phyloP scores from a whole-genome alignment of 1,140 invertebrate species.

The Drosophila chauvacae region DNA sequence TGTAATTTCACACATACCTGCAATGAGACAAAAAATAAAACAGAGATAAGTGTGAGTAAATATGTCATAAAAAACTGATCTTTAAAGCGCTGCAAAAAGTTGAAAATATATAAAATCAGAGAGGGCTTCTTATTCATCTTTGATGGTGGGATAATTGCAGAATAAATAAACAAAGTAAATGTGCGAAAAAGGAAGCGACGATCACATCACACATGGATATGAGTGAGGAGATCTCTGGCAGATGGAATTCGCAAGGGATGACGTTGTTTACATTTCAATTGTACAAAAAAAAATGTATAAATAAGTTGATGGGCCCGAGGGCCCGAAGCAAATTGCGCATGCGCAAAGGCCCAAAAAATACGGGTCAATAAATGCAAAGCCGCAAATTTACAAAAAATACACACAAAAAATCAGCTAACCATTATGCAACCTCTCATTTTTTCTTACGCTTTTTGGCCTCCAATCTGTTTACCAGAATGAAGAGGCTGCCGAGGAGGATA shows the following conservation, averaged over 20 bases:
- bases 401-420: constrained; percentile 16
- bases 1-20: constrained; percentile 61
- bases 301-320: constrained; percentile 64
- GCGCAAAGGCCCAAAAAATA: constrained; percentile 55
- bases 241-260: constrained; percentile 37
- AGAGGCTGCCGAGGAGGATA: constrained; percentile 37
- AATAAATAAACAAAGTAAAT: constrained; percentile 61
- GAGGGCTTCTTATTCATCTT: constrained; percentile 50
- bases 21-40: constrained; percentile 37
- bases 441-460: constrained; percentile 30
- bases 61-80: constrained; percentile 65
- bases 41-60: constrained; percentile 42
- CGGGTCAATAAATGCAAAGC: constrained; percentile 75
- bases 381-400: constrained; percentile 1
- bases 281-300: constrained; percentile 62
- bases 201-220: constrained; percentile 47
- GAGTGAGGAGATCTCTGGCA: constrained; percentile 24
- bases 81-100: constrained; percentile 13
- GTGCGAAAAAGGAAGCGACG: constrained; percentile 42
- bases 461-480: constrained; percentile 37
- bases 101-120: constrained; percentile 26
- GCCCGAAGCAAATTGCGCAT: constrained; percentile 60
- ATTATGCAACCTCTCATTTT: constrained; percentile 65
- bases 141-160: constrained; percentile 56
- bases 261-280: constrained; percentile 78